phyloP scores from a whole-genome alignment of 2,888 invertebrate species.

The Apamea epomidion region DNA sequence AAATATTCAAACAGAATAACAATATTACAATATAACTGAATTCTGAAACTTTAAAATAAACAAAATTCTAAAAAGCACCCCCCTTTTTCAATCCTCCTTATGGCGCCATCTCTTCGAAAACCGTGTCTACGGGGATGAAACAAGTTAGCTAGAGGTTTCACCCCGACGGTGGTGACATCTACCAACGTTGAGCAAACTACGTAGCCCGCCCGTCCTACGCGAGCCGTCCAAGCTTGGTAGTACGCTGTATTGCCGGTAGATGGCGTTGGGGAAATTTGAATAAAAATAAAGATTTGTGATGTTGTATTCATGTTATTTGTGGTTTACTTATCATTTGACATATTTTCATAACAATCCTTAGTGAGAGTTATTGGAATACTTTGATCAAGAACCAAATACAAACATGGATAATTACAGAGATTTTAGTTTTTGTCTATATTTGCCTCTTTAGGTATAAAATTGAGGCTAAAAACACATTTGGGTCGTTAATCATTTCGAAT shows the following conservation, averaged over 20 bases:
- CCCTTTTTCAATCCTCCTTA: slow-evolving; percentile 11
- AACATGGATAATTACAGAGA: background rate
- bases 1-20: background rate
- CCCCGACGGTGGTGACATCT: slow-evolving; percentile 74
- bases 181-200: slow-evolving; percentile 52
- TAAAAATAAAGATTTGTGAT: background rate
- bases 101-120: slow-evolving; percentile 73
- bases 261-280: slow-evolving; percentile 66
- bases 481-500: too few relatives aligned
- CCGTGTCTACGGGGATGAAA: slow-evolving; percentile 46
- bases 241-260: slow-evolving; percentile 62
- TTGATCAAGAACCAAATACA: background rate
- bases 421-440: background rate
- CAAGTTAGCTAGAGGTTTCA: slow-evolving; percentile 50
- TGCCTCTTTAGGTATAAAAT: background rate
- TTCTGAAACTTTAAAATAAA: background rate
- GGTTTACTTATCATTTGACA: background rate
- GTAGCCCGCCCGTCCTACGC: slow-evolving; percentile 49
- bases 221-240: slow-evolving; percentile 38
- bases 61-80: background rate
- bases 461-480: background rate
- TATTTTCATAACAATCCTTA: too few relatives aligned
- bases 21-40: background rate
- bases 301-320: background rate
- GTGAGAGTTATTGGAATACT: background rate